phyloP scores from a whole-genome alignment of 1,140 invertebrate species.

The Tyrophagus putrescentiae region DNA sequence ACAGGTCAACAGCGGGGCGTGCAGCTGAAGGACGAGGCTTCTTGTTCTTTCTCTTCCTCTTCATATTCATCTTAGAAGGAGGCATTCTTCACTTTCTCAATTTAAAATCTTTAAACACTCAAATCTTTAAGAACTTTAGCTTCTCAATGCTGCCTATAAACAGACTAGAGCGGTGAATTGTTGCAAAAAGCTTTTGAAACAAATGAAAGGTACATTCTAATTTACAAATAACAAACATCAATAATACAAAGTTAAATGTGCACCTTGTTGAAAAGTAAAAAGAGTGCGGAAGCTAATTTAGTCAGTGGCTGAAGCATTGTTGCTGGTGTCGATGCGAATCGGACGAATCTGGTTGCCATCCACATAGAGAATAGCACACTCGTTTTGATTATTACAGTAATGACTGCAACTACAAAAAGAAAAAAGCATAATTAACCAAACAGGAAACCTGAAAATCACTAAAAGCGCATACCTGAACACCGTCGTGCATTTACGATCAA shows the following conservation, averaged over 20 bases:
- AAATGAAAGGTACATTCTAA: no score
- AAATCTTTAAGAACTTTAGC: not conserved
- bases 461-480: constrained; percentile 52
- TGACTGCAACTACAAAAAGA: no score
- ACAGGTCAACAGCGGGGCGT: not conserved
- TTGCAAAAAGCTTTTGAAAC: not conserved
- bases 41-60: not conserved
- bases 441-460: no score
- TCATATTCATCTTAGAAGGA: not conserved
- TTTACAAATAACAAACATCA: no score
- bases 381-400: constrained; percentile 48
- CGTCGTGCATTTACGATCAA: constrained; percentile 45
- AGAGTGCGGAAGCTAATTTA: no score
- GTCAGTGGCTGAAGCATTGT: constrained; percentile 1
- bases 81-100: not conserved
- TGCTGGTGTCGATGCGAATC: constrained; percentile 41
- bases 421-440: no score
- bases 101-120: not conserved
- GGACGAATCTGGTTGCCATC: constrained; percentile 40
- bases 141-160: not conserved
- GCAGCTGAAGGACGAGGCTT: no score
- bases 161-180: not conserved
- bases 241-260: no score
- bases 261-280: no score
- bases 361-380: constrained; percentile 47